Conservation (phyloP, 2,113 vertebrate genomes). For the Syrmaticus mikado region DNA sequence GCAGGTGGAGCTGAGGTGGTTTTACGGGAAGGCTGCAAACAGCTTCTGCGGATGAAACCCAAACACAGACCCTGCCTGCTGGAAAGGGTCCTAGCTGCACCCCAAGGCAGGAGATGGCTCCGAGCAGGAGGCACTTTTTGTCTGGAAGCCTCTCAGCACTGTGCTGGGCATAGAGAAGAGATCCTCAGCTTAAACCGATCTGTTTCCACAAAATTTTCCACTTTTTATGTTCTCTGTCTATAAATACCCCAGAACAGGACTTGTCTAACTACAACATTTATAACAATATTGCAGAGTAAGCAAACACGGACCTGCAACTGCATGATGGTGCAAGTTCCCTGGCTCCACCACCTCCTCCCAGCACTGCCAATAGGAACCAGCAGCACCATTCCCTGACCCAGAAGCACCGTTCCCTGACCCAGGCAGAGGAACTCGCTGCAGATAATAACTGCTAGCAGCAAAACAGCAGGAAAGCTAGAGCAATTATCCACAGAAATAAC, state of each 20-base stretch:
- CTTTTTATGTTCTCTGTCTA: slow-evolving; percentile 13
- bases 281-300: slow-evolving; percentile 20
- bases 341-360: neutral
- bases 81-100: neutral
- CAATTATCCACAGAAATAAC: slow-evolving; percentile 13
- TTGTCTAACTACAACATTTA: neutral
- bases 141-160: neutral
- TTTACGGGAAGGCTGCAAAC: neutral
- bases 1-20: neutral
- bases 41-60: too few species aligned
- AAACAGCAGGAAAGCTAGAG: neutral
- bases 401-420: neutral
- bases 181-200: neutral
- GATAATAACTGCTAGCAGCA: neutral
- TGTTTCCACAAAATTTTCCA: neutral
- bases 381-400: neutral
- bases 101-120: neutral
- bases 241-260: slow-evolving; percentile 18
- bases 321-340: neutral
- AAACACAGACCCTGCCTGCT: neutral
- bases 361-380: slow-evolving; percentile 4
- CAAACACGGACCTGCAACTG: slow-evolving; percentile 21
- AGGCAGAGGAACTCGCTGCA: neutral
- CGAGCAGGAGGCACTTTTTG: neutral
- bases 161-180: neutral